Base-by-base conservation (phyloP, 1,140 invertebrate species). In the Ctenoplectra terminalis region DNA sequence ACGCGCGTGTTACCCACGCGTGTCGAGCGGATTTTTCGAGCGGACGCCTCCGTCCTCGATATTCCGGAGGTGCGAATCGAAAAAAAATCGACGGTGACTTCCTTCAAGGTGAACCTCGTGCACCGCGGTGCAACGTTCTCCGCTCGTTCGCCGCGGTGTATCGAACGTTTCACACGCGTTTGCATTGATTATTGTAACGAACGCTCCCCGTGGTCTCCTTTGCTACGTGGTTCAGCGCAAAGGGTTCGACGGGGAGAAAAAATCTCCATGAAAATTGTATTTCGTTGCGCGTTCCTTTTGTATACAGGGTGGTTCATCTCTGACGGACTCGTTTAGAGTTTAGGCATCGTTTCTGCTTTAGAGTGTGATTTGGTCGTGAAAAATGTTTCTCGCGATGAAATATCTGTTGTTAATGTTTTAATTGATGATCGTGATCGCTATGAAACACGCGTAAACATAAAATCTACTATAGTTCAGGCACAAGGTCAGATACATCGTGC, bases 1-100 rank as follows among this genome's bases (percentile, higher is more conserved):
- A n/a, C 13, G 5, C 50, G 20, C 46, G 29, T 9, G 34, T 83
- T 78, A 50, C 77, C 81, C 61, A 83, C 77, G 48, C 61, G 56
- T n/a, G 13, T 40, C 60, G 31, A 34, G 34, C 60, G 40, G 56
- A 37, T 52, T 73, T 83, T 46, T 40, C 72, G 43, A 82, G 71
- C 64, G 56, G 34, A 52, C 50, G 50, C 69, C 31, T 34, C 40
- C 43, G 26, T 23, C 8, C 29, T 15, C 66, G 66, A 69, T 69
- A 50, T 50, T 48, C 66, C 66, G 29, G 29, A 48, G 66, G 66
- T 69, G 29, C 43, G 46, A 69, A 48, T 48, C 26, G 40, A 11
- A 0, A 11, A n/a, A 67, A 46, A 67, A 67, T 8, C 29, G 15
- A 13, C 58, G 29, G 46, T 48, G 43, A 50, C 66, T 69, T 69